Evolutionary conservation across 2,113 vertebrate genomes (phyloP), one percentile per base, ranked within the genome.

Genomic region (Ivindomyrus marchei): DNA sequence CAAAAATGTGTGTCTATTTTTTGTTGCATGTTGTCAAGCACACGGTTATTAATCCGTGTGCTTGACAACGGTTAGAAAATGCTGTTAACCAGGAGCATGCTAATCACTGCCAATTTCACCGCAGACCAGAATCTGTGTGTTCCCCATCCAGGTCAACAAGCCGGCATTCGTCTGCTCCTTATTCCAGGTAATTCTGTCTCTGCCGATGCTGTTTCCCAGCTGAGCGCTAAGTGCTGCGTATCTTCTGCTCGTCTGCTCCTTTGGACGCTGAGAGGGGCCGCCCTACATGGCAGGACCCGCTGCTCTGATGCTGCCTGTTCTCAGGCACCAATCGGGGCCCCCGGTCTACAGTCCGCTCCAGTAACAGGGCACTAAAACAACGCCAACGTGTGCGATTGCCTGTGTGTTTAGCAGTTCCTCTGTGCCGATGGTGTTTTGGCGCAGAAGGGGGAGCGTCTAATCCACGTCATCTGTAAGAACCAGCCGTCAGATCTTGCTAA

Each of bases 281-380:
- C 27, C 15, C 15, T 6, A 39, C 31, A 31, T 2, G 31, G 15
- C 70, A 77, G 1, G 15, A 36, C 31, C 27, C 0, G 27, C 11
- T 31, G 27, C 70, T 93, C 88, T 21, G 4, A 89, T 91, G 89
- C 92, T 95, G 91, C 13, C 66, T 11, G 0, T 90, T 62, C 58
- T 24, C 58, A 62, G 58, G 24, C 24, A 62, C 87, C 85, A 91
- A 88, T 90, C 93, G 46, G 74, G 53, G 94, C 87, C 92, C 56
- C 58, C 91, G 89, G 47, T 21, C 9, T 88, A 90, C 90, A 92
- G 90, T 31, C 66, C 46, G 92, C 92, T 93, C 74, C 74, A 88
- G 15, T 91, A 93, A 94, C 90, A 91, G 88, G 91, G 31, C 90
- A 93, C 94, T 96, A 93, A 94, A 95, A 95, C 94, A 94, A 89